Conservation (phyloP, 2,113 vertebrate genomes). For the Coreoperca whiteheadi region DNA sequence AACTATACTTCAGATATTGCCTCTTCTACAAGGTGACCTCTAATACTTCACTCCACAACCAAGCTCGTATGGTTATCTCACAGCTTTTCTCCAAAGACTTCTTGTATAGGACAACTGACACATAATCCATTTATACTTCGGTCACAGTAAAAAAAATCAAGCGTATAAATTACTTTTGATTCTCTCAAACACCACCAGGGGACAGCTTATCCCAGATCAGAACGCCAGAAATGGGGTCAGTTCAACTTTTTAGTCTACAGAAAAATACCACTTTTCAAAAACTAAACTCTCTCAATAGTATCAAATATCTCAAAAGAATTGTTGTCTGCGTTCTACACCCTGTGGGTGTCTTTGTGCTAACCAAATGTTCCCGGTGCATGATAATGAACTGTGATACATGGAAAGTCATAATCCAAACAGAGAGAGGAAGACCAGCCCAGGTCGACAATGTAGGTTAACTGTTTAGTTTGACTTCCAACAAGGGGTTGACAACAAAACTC, state of each 20-base stretch:
- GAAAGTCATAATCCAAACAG: constrained; percentile 26
- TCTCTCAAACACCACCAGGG: constrained; percentile 9
- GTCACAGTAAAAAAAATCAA: not conserved
- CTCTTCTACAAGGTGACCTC: constrained; percentile 3
- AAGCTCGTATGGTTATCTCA: not conserved
- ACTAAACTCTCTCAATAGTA: not conserved
- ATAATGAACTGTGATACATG: constrained; percentile 23
- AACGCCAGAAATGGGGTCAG: not conserved
- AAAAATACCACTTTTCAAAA: not conserved
- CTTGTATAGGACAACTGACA: not conserved
- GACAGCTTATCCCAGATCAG: constrained; percentile 9
- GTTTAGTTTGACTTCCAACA: constrained; percentile 12
- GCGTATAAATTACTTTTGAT: not conserved
- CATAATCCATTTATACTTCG: not conserved
- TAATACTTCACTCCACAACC: not conserved
- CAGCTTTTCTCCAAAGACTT: not conserved
- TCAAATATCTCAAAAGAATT: not conserved
- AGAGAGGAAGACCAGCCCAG: not conserved
- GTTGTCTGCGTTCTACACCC: not conserved
- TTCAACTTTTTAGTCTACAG: not conserved
- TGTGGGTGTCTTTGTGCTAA: not conserved
- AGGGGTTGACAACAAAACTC: not conserved
- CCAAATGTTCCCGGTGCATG: not conserved
- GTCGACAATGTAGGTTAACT: constrained; percentile 1
- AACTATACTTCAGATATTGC: not conserved